Evolutionary conservation across 2,113 vertebrate species (phyloP).

Genomic region (Heloderma charlesbogerti): DNA sequence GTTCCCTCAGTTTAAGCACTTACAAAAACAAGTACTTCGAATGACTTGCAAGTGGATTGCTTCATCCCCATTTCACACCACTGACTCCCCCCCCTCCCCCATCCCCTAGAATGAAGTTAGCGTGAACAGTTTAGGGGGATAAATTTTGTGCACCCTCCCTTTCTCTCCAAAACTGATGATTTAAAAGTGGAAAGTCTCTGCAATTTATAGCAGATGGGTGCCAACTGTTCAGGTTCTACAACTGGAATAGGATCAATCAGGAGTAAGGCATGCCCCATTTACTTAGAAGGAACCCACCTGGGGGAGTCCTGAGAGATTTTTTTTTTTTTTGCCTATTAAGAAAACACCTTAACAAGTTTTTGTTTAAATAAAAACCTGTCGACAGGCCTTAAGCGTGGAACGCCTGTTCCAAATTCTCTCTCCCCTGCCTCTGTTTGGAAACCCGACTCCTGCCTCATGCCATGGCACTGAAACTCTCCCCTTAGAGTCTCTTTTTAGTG

Average conservation of each 20-base stretch:
- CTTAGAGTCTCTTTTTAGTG: not conserved
- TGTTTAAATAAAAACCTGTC: constrained; percentile 75
- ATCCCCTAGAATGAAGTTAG: constrained; percentile 38
- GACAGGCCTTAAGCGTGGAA: constrained; percentile 61
- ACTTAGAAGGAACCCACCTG: constrained; percentile 73
- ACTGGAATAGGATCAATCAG: constrained; percentile 72
- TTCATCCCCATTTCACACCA: constrained; percentile 21
- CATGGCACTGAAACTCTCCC: constrained; percentile 30
- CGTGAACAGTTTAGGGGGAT: constrained; percentile 61
- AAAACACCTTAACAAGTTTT: constrained; percentile 75
- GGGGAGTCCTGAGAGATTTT: constrained; percentile 57
- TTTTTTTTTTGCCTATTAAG: constrained; percentile 68
- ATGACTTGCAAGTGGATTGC: not conserved
- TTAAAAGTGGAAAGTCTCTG: constrained; percentile 72
- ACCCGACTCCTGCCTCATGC: constrained; percentile 15
- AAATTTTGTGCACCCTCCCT: not conserved
- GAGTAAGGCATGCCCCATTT: constrained; percentile 72
- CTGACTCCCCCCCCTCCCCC: constrained; percentile 6
- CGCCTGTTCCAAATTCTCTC: constrained; percentile 22
- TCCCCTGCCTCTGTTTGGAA: constrained; percentile 18
- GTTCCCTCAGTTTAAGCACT: constrained; percentile 7
- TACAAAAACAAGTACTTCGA: not conserved
- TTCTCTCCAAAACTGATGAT: constrained; percentile 66
- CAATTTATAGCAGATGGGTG: constrained; percentile 73
- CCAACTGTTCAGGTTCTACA: constrained; percentile 63